Evolutionary conservation across 2,888 invertebrate species (phyloP).

Genomic region (Clanis bilineata): DNA sequence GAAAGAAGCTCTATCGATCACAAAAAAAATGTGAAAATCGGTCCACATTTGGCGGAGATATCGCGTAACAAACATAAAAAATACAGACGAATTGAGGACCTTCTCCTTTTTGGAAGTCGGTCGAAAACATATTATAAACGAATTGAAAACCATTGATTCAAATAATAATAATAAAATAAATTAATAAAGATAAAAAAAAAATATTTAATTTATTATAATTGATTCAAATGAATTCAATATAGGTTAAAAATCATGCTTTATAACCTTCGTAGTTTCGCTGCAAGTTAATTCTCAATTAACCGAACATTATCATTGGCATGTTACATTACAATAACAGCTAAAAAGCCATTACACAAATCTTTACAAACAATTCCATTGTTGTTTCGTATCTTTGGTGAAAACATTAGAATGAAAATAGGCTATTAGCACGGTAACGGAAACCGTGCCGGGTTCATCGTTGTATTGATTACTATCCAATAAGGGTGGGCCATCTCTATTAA

Average conservation of each 20-base stretch:
- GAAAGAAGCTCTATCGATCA: too few relatives aligned
- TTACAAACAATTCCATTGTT: neutral
- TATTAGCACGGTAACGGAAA: conserved; percentile 38
- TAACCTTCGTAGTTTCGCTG: neutral
- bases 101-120: too few relatives aligned
- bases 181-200: too few relatives aligned
- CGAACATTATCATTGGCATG: neutral
- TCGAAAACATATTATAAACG: too few relatives aligned
- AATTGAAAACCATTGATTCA: too few relatives aligned
- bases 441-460: conserved; percentile 32
- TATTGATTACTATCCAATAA: conserved; percentile 47
- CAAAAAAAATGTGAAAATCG: too few relatives aligned
- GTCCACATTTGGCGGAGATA: too few relatives aligned
- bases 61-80: too few relatives aligned
- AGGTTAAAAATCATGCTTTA: too few relatives aligned
- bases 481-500: conserved; percentile 28
- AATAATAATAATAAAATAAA: too few relatives aligned
- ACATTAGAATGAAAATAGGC: conserved; percentile 35
- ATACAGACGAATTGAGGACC: too few relatives aligned
- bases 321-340: neutral
- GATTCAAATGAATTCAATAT: too few relatives aligned
- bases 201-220: neutral
- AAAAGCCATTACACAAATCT: neutral
- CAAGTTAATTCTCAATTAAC: neutral
- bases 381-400: neutral